Conservation (phyloP, 2,797 vertebrate genomes). For the Ciconia nigra region DNA sequence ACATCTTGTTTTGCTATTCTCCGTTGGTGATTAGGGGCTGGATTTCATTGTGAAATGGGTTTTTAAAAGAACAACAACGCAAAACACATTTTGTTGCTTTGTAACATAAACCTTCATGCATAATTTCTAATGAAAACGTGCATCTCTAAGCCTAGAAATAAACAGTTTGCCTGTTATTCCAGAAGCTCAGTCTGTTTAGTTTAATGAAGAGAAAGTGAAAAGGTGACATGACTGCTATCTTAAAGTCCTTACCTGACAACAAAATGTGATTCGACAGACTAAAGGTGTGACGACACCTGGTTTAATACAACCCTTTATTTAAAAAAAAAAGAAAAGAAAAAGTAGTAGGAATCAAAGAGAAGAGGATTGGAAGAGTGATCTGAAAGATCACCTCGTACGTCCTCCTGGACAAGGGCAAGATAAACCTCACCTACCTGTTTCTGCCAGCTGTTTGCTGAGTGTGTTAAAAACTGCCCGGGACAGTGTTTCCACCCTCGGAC, state of each 20-base stretch:
- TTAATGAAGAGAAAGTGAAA: neutral
- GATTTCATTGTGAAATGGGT: neutral
- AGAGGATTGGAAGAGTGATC: neutral
- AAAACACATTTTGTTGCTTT: neutral
- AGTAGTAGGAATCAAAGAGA: neutral
- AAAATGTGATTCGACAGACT: neutral
- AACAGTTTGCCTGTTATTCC: neutral
- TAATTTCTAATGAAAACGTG: neutral
- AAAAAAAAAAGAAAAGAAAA: neutral
- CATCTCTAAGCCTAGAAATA: neutral
- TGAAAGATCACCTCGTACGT: neutral
- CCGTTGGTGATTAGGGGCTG: neutral
- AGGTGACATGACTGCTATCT: neutral
- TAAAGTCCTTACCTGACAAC: neutral
- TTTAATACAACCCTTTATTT: neutral
- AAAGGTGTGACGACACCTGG: neutral
- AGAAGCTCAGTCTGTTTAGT: neutral
- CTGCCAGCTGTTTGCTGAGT: neutral
- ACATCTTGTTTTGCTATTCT: neutral
- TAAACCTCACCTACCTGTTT: fast-evolving
- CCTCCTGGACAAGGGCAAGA: neutral
- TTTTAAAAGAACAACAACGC: neutral
- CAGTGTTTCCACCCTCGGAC: fast-evolving
- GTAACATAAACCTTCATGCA: neutral
- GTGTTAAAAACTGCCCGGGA: fast-evolving